A percentile compares a stretch with the other conserved stretches of the same genome.
These are phyloP conservation scores for Gymnosoma rotundatum DNA, from an alignment of 2,888 invertebrate species.

Conservation along the genomic window DNA sequence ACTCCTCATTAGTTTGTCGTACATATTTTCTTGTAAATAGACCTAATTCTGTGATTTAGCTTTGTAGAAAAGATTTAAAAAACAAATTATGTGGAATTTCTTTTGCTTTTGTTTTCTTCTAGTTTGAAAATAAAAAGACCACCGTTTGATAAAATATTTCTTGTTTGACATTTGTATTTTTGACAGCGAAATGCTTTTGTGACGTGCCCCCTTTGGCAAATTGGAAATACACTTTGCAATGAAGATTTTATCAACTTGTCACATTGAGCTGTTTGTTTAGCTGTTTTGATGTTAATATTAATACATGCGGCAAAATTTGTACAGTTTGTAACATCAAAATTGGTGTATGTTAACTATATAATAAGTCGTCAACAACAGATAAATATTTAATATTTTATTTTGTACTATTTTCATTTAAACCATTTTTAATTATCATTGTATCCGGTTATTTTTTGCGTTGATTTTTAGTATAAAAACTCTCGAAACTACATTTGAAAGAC, in stretches of 20 bases:
- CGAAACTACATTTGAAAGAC: no score
- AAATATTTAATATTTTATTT: no score
- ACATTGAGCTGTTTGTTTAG: slow-evolving; percentile 11
- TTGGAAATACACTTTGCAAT: slow-evolving; percentile 55
- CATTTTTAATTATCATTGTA: no score
- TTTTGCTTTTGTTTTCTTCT: background rate
- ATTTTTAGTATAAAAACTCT: no score
- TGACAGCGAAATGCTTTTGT: slow-evolving; percentile 13
- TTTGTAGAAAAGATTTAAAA: slow-evolving; percentile 54
- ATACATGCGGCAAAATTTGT: background rate
- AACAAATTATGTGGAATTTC: slow-evolving; percentile 46
- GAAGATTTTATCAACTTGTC: slow-evolving; percentile 57
- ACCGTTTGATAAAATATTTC: slow-evolving; percentile 1
- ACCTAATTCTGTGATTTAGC: slow-evolving; percentile 56
- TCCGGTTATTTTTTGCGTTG: no score
- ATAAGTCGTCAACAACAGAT: no score
- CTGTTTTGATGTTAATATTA: background rate
- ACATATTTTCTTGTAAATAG: slow-evolving; percentile 60
- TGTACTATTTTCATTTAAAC: no score
- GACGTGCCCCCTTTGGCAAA: slow-evolving; percentile 17
- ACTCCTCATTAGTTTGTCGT: slow-evolving; percentile 64
- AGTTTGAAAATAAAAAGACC: slow-evolving; percentile 14
- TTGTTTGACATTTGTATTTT: background rate
- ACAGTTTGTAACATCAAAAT: no score
- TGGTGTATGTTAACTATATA: no score